Percentiles rank a stretch among this genome's conserved stretches.
Evolutionary conservation across 2,888 invertebrate genomes (phyloP).

Genomic region (Sminthurinus aureus): DNA sequence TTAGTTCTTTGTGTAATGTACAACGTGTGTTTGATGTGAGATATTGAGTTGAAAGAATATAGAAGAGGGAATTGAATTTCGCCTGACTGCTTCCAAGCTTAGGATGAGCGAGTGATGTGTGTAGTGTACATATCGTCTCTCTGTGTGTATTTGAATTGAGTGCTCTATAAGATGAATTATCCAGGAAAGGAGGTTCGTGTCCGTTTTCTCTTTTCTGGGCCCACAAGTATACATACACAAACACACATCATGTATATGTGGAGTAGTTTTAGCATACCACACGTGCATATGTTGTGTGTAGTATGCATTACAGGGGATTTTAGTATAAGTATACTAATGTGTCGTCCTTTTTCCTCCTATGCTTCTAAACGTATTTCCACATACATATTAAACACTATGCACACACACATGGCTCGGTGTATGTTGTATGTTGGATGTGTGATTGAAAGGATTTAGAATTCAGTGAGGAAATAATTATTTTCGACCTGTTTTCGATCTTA

Average conservation of each 20-base stretch:
- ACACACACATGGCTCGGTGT: neutral
- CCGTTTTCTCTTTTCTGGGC: conserved; percentile 1
- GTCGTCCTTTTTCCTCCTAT: neutral
- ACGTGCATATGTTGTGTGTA: too few species aligned
- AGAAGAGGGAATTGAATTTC: neutral
- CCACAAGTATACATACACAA: neutral
- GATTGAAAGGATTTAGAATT: neutral
- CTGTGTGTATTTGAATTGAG: neutral
- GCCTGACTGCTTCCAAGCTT: neutral
- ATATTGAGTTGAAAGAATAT: neutral
- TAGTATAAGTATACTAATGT: neutral
- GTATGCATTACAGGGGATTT: neutral
- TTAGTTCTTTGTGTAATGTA: neutral
- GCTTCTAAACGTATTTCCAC: neutral
- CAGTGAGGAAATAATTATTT: conserved; percentile 28
- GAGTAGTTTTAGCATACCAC: too few species aligned
- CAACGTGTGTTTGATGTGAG: neutral
- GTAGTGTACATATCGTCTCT: neutral
- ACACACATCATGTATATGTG: too few species aligned
- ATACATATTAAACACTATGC: neutral
- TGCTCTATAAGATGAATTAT: conserved; percentile 10
- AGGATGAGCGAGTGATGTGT: neutral
- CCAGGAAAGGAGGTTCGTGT: conserved; percentile 20
- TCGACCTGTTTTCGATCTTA: conserved; percentile 1
- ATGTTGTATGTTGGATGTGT: neutral